These are phyloP conservation scores for Alloscopus bannaensis DNA, from an alignment of 2,888 invertebrate genomes.

Conservation along the genomic window DNA sequence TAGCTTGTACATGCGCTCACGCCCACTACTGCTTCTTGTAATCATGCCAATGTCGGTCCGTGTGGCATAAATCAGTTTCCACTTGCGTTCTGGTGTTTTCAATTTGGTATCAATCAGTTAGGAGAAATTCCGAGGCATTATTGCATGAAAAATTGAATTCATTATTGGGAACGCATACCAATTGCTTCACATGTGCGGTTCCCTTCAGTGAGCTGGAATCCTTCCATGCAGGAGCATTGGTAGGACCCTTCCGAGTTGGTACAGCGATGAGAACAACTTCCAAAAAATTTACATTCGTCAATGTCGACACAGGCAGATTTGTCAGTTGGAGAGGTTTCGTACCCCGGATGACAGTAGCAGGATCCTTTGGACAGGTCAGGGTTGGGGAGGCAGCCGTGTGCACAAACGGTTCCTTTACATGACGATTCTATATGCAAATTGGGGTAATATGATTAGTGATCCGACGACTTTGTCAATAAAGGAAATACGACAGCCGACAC, in stretches of 20 bases:
- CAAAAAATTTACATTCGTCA: constrained; percentile 68
- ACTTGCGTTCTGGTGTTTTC: constrained; percentile 40
- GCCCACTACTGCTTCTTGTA: constrained; percentile 24
- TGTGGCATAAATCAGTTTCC: constrained; percentile 50
- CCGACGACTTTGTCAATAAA: too few relatives aligned
- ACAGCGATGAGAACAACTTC: constrained; percentile 70
- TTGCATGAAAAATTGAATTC: too few relatives aligned
- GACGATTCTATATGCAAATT: constrained; percentile 45
- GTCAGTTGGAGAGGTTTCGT: constrained; percentile 86
- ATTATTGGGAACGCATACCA: constrained; percentile 52
- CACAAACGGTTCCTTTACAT: constrained; percentile 59
- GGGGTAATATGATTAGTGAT: constrained; percentile 32
- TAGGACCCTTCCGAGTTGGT: constrained; percentile 60
- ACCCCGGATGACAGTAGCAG: constrained; percentile 93
- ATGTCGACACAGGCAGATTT: constrained; percentile 83
- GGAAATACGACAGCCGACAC: neutral
- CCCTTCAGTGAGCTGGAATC: constrained; percentile 50
- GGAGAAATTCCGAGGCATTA: neutral
- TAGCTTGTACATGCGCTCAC: constrained; percentile 15
- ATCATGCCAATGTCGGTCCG: constrained; percentile 35
- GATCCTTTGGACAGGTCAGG: constrained; percentile 76
- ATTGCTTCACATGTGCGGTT: constrained; percentile 52
- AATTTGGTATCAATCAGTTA: neutral
- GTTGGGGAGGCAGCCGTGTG: constrained; percentile 66
- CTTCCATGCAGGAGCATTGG: constrained; percentile 60